These are phyloP conservation scores for Tiliqua scincoides DNA, from an alignment of 2,113 vertebrate species.

Conservation along the genomic window DNA sequence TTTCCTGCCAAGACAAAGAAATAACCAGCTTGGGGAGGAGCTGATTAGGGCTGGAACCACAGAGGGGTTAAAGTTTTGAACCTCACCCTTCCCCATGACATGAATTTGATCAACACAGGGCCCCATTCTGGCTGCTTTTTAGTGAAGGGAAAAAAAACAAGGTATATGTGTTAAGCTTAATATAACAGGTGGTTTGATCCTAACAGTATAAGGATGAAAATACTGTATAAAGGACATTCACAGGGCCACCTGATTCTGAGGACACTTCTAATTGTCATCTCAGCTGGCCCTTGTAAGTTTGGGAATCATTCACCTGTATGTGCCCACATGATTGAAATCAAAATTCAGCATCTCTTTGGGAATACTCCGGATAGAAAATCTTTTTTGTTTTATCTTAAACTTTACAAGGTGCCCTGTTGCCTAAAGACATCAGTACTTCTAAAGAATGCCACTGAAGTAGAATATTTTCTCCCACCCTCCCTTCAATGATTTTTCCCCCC, in stretches of 20 bases:
- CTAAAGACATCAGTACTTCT: slow-evolving; percentile 8
- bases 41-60: no score
- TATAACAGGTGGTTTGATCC: no score
- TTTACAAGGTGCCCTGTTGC: background rate
- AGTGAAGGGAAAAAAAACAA: no score
- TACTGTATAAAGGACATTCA: no score
- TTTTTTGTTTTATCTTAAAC: slow-evolving; percentile 16
- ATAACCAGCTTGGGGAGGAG: no score
- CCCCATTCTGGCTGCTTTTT: background rate
- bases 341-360: slow-evolving; percentile 6
- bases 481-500: slow-evolving; percentile 3
- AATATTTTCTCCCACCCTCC: background rate
- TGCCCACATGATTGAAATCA: accelerated
- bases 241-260: no score
- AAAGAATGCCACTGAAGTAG: background rate
- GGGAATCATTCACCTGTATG: background rate
- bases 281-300: background rate
- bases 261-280: background rate
- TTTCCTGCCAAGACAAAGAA: no score
- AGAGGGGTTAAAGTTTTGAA: no score
- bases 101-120: no score
- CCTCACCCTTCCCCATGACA: no score
- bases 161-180: no score
- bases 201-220: no score
- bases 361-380: background rate